Evolutionary conservation across 2,797 vertebrate species (phyloP), one percentile per base, ranked within the genome.

Genomic region (Sebastes matsubarae): DNA sequence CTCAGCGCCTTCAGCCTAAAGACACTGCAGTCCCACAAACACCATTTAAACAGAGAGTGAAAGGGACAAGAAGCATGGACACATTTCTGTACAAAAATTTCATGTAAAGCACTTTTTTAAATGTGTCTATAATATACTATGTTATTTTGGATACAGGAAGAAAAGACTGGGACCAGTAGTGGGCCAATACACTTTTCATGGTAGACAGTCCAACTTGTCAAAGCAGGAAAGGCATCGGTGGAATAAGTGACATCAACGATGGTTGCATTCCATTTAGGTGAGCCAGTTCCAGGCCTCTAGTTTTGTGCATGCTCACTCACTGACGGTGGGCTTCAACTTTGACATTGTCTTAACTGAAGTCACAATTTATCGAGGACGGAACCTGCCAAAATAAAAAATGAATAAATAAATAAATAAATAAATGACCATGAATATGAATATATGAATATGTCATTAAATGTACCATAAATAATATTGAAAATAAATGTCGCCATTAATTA

Each of bases 1-100:
- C 77, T 75, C 52, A 76, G 11, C 3, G 0, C 75, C 58, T 76
- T 61, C 38, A 42, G 76, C 73, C 85, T 88, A 63, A 87, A 25
- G 85, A 80, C 80, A 91, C 89, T 72, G 80, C 82, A 92, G 89
- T 81, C 88, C 92, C 78, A 89, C 82, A 90, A 90, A 92, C 83
- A 91, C 78, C 63, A 77, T 90, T 92, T 79, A 78, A 69, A 87
- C 34, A 87, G 6, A 85, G 34, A 72, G n/a, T 20, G 20, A 27
- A 36, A 18, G 42, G 65, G 57, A 30, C 36, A 38, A 65, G 54
- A 67, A 20, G 2, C 42, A 52, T 42, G 66, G 74, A 55, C 34
- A 38, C 18, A 6, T 3, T 10, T 20, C 20, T 18, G 22, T 8
- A n/a, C 18, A 29, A 4, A 64, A 4, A 63, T 29, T 22, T 29